Base-by-base conservation (phyloP, 2,888 invertebrate species). In the Zhuqinia jingwanae region DNA sequence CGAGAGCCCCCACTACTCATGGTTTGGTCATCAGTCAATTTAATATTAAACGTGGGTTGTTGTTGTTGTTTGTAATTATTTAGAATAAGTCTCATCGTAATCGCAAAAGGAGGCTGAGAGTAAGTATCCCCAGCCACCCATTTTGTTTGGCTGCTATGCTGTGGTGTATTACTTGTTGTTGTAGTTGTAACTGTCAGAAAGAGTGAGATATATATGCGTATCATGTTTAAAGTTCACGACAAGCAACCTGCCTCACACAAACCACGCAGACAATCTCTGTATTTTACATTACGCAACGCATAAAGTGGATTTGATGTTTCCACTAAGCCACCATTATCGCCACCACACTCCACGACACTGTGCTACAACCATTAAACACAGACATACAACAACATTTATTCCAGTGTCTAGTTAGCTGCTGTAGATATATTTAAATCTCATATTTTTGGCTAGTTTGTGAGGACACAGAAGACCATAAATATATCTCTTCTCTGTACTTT, bases 191-290 rank as follows among this genome's bases (percentile, higher is more conserved):
- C 68, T 68, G 68, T 42, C 68, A 68, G 20, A 53, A 63, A 75
- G 75, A 82, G 82, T 75, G 75, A 82, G 60, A 82, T 82, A 76
- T 75, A 82, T 82, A 42, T 58, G 20, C 65, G 42, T 22, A 60
- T 82, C 47, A 36, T 75, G 60, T 60, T 82, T 82, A 82, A 75
- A 82, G 75, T 82, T 82, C 75, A 63, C 60, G 82, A 82, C 82
- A 82, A 27, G 63, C 25, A 42, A 30, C 53, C 75, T 36, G 36
- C 8, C 36, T 63, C 45, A 47, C 63, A 50, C 82, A 50, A 5
- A 36, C 36, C 36, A 36, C 36, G 36, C 36, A 36, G 75, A 36
- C 63, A 82, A 82, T 63, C 65, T 58, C 50, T 70, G 42, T 25
- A 25, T 8, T 70, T 58, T 25, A 25, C n/a, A n/a, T n/a, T 58